phyloP scores from a whole-genome alignment of 2,888 invertebrate genomes.

The Myopa tessellatipennis region DNA sequence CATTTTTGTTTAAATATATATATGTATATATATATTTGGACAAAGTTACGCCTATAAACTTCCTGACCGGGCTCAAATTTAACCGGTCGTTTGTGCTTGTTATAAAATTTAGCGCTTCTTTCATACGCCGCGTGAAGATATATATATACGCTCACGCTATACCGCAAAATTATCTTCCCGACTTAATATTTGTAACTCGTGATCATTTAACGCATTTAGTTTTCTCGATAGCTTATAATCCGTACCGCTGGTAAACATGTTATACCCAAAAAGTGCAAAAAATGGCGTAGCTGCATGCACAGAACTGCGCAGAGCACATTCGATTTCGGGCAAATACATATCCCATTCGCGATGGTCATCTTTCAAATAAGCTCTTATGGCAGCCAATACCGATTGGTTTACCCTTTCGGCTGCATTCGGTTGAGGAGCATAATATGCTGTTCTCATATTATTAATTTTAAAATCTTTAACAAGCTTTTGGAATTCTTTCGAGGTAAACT shows the following conservation, averaged over 20 bases:
- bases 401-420: conserved; percentile 3
- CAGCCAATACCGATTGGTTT: neutral
- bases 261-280: conserved; percentile 10
- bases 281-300: neutral
- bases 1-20: too few relatives aligned
- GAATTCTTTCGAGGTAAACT: conserved; percentile 3
- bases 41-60: neutral
- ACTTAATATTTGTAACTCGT: neutral
- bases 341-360: conserved; percentile 1
- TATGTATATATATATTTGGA: too few relatives aligned
- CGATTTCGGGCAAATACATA: neutral
- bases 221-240: conserved; percentile 1
- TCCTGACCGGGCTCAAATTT: conserved; percentile 10
- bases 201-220: neutral
- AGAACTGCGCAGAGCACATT: neutral
- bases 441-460: neutral
- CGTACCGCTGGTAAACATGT: neutral
- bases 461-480: neutral
- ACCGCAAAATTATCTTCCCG: neutral
- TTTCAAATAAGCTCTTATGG: conserved; percentile 7
- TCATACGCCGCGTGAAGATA: neutral
- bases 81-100: neutral
- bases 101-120: neutral
- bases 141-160: neutral
- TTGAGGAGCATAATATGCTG: neutral